These are phyloP conservation scores for Capricornis sumatraensis DNA, from an alignment of 2,113 vertebrate species.

Conservation along the genomic window DNA sequence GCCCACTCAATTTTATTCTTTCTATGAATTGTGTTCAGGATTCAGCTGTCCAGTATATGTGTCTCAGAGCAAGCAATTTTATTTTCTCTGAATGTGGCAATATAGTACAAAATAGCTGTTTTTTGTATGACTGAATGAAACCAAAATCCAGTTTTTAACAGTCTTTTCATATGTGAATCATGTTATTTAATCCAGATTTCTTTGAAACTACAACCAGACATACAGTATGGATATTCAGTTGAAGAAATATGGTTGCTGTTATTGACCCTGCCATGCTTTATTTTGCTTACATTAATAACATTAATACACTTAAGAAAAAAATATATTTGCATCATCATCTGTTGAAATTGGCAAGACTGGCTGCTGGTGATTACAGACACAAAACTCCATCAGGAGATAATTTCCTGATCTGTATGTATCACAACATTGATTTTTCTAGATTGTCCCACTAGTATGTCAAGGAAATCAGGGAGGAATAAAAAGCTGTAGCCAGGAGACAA, in stretches of 20 bases:
- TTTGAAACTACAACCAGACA: slow-evolving; percentile 73
- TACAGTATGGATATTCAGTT: slow-evolving; percentile 59
- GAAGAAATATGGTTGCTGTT: slow-evolving; percentile 53
- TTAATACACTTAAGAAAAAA: slow-evolving; percentile 58
- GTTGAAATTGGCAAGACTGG: slow-evolving; percentile 20
- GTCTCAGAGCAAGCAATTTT: slow-evolving; percentile 63
- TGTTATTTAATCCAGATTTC: slow-evolving; percentile 77
- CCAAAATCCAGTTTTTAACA: slow-evolving; percentile 74
- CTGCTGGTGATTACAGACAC: not conserved
- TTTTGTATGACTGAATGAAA: slow-evolving; percentile 67
- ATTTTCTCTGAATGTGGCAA: slow-evolving; percentile 70
- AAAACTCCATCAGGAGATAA: not conserved
- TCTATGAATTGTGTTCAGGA: slow-evolving; percentile 52
- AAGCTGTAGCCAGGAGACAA: not conserved
- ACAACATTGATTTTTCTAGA: slow-evolving; percentile 32
- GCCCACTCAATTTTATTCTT: slow-evolving; percentile 21
- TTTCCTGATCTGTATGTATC: not conserved
- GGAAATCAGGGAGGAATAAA: slow-evolving; percentile 5
- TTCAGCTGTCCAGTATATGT: slow-evolving; percentile 33
- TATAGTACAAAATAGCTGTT: slow-evolving; percentile 63
- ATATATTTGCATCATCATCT: slow-evolving; percentile 45
- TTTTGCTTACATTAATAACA: slow-evolving; percentile 63
- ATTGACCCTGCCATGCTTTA: slow-evolving; percentile 45
- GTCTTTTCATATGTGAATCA: slow-evolving; percentile 74
- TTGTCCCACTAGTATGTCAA: not conserved